Evolutionary conservation across 2,888 invertebrate genomes (phyloP).

Genomic region (Sthenelais limicola): DNA sequence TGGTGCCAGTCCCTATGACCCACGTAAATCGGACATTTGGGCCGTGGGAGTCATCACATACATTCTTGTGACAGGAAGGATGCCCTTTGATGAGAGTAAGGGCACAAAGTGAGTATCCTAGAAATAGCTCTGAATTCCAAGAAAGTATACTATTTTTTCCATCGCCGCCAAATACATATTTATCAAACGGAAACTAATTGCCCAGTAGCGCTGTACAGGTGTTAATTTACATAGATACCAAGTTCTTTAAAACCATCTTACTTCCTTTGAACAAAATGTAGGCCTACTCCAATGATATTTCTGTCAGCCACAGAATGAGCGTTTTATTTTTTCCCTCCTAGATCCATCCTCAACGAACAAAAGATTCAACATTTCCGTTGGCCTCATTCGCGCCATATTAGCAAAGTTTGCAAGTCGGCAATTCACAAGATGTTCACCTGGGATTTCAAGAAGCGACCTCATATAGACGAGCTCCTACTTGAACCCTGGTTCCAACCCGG

Average conservation of each 20-base stretch:
- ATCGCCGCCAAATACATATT: too few species aligned
- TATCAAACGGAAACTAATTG: too few species aligned
- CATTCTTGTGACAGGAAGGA: constrained; percentile 73
- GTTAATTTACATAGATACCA: too few species aligned
- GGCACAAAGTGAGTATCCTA: constrained; percentile 63
- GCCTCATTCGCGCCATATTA: constrained; percentile 60
- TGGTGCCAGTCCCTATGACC: constrained; percentile 74
- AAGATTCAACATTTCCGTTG: constrained; percentile 63
- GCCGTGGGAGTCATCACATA: constrained; percentile 74
- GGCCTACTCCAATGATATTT: too few species aligned
- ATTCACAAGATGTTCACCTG: constrained; percentile 62
- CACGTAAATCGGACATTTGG: constrained; percentile 74
- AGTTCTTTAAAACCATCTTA: too few species aligned
- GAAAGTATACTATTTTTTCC: too few species aligned
- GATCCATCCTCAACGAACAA: constrained; percentile 67
- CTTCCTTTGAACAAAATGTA: too few species aligned
- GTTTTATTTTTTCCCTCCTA: not conserved
- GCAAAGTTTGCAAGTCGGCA: constrained; percentile 58
- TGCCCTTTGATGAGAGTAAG: constrained; percentile 74
- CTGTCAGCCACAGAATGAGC: constrained; percentile 62
- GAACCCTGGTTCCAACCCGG: too few species aligned
- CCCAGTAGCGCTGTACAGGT: too few species aligned
- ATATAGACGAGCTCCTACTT: not conserved
- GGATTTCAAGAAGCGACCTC: constrained; percentile 56
- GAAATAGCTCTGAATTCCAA: too few species aligned